Percentiles rank a stretch among this genome's conserved stretches.
Evolutionary conservation across 2,113 vertebrate species (phyloP).

Genomic region (Tinamus guttatus): DNA sequence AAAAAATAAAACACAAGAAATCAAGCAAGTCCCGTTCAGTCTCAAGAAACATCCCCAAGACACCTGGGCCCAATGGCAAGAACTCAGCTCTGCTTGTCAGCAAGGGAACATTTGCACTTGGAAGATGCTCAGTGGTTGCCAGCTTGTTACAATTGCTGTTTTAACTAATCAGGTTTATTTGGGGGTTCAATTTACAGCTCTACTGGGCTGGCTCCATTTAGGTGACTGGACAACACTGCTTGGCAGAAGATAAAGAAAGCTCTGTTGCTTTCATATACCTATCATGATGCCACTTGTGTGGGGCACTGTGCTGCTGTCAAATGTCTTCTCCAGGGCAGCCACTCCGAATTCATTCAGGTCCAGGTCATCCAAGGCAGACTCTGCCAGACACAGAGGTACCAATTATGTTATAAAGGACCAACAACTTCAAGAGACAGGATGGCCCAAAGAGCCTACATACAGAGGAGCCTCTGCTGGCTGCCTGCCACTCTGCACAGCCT

Average conservation of each 20-base stretch:
- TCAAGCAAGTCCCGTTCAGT: conserved; percentile 31
- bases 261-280: conserved; percentile 83
- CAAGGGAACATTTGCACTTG: conserved; percentile 29
- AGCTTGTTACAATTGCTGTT: conserved; percentile 16
- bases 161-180: conserved; percentile 10
- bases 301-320: conserved; percentile 87
- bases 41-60: conserved; percentile 60
- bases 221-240: conserved; percentile 76
- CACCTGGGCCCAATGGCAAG: conserved; percentile 38
- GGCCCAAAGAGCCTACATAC: conserved; percentile 77
- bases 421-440: conserved; percentile 77
- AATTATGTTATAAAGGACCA: conserved; percentile 78
- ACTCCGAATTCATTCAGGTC: conserved; percentile 97
- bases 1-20: background rate
- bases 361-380: conserved; percentile 94
- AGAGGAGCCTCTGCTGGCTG: conserved; percentile 64
- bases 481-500: conserved; percentile 42
- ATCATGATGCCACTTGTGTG: conserved; percentile 89
- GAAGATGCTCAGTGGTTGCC: conserved; percentile 34
- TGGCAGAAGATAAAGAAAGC: conserved; percentile 80
- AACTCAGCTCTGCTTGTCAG: conserved; percentile 43
- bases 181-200: conserved; percentile 43
- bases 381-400: conserved; percentile 79
- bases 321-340: conserved; percentile 93
- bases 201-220: conserved; percentile 70